phyloP scores from a whole-genome alignment of 1,140 invertebrate genomes.

The Cotesia glomerata region DNA sequence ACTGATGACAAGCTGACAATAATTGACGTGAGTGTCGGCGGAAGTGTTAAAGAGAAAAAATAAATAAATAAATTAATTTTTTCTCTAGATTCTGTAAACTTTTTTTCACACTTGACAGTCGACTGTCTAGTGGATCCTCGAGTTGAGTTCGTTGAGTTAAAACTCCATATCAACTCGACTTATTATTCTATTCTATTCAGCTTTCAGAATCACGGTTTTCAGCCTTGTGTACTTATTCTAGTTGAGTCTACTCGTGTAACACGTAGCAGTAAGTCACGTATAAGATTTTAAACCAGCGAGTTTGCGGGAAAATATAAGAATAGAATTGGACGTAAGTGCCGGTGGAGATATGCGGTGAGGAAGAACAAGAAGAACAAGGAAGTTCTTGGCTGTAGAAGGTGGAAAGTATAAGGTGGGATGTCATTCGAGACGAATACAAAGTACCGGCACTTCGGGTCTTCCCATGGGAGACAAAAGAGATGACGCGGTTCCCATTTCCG shows the following conservation, averaged over 20 bases:
- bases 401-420: neutral
- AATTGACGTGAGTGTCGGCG: too few relatives aligned
- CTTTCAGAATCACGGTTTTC: too few relatives aligned
- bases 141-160: too few relatives aligned
- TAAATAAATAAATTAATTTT: too few relatives aligned
- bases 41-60: too few relatives aligned
- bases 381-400: neutral
- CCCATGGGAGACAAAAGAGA: constrained; percentile 12
- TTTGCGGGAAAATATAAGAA: constrained; percentile 5
- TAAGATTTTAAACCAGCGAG: constrained; percentile 7
- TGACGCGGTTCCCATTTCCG: constrained; percentile 18
- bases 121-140: too few relatives aligned
- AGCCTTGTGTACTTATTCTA: too few relatives aligned
- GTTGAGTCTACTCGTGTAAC: neutral
- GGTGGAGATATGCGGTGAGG: neutral
- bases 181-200: too few relatives aligned
- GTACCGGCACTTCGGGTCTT: constrained; percentile 23
- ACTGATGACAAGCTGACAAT: too few relatives aligned
- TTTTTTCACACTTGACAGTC: too few relatives aligned
- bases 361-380: neutral
- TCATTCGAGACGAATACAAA: constrained; percentile 27
- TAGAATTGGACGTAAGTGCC: neutral
- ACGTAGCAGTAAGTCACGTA: constrained; percentile 24
- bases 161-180: too few relatives aligned
- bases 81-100: too few relatives aligned